phyloP scores from a whole-genome alignment of 2,113 vertebrate species.

The Cyrtonyx montezumae region DNA sequence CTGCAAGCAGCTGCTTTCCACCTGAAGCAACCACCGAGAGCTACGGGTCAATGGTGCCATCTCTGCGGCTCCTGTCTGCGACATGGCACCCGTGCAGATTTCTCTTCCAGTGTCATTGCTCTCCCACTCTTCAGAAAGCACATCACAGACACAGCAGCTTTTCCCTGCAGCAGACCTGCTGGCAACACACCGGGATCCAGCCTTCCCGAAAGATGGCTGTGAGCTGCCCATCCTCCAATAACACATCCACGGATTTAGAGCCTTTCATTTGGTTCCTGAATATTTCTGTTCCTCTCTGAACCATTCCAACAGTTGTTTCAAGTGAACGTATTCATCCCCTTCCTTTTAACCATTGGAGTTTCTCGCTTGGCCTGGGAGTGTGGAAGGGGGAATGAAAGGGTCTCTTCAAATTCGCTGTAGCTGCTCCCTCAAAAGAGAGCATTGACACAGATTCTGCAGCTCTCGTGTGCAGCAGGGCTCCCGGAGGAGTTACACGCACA shows the following conservation, averaged over 20 bases:
- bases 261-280: conserved; percentile 54
- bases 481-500: neutral
- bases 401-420: conserved; percentile 54
- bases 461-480: conserved; percentile 1
- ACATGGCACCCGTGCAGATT: accelerated
- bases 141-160: neutral
- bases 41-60: neutral
- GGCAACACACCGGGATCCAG: neutral
- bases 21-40: neutral
- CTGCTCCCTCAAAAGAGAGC: conserved; percentile 61
- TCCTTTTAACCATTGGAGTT: conserved; percentile 57
- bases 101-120: neutral
- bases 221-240: conserved; percentile 59
- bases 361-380: conserved; percentile 34
- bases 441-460: conserved; percentile 53
- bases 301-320: conserved; percentile 52
- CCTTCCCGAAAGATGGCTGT: neutral
- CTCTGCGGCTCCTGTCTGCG: neutral
- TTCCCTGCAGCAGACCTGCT: neutral
- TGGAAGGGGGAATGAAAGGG: conserved; percentile 63
- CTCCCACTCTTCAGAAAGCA: neutral
- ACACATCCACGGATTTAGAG: conserved; percentile 49
- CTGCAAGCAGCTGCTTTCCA: neutral
- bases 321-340: conserved; percentile 38
- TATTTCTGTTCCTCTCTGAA: conserved; percentile 50